Evolutionary conservation across 2,888 invertebrate genomes (phyloP).

Genomic region (Orthosia gothica): DNA sequence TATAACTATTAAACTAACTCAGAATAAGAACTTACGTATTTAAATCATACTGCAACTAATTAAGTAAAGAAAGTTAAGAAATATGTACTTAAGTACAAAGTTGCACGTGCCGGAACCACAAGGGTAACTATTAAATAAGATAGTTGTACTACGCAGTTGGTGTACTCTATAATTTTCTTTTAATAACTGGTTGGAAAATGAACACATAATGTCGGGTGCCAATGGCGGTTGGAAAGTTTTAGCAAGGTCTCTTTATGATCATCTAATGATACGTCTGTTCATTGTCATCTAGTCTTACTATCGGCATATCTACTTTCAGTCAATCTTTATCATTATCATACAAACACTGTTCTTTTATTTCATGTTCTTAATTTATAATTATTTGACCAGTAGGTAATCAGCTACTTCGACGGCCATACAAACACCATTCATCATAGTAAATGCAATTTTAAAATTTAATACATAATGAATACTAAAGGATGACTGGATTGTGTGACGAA

Average conservation of each 20-base stretch:
- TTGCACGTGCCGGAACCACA: constrained; percentile 24
- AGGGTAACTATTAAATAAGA: constrained; percentile 22
- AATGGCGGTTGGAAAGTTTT: constrained; percentile 1
- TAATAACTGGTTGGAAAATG: constrained; percentile 33
- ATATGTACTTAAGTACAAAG: constrained; percentile 12
- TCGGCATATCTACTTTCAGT: neutral
- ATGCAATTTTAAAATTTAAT: no score
- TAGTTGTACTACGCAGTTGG: constrained; percentile 15
- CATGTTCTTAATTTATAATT: no score
- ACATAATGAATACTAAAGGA: no score
- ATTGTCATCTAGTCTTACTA: neutral
- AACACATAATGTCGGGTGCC: neutral
- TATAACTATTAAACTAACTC: neutral
- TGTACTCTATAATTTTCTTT: constrained; percentile 43
- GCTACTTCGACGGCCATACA: no score
- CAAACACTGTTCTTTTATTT: no score
- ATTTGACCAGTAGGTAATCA: no score
- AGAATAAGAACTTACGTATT: neutral
- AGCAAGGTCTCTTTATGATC: neutral
- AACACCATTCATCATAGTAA: no score
- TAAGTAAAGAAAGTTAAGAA: constrained; percentile 15
- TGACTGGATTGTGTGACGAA: no score
- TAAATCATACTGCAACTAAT: neutral
- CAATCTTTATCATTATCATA: neutral
- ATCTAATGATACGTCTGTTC: neutral